A percentile compares a stretch with the other conserved stretches of the same genome.
Evolutionary conservation across 1,140 invertebrate genomes (phyloP).

Genomic region (Eumeta japonica): DNA sequence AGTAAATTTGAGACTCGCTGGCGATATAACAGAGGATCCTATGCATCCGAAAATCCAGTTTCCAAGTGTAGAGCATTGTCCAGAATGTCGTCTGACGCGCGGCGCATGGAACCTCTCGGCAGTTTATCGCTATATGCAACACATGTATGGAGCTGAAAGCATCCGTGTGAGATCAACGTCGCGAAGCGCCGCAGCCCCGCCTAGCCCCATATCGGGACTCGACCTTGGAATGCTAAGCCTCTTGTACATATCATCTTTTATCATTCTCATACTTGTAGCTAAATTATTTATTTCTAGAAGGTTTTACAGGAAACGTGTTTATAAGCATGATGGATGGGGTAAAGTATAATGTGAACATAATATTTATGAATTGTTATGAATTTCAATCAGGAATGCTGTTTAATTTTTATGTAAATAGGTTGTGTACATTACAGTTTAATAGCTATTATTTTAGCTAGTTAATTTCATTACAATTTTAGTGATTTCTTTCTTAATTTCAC

Average conservation of each 20-base stretch:
- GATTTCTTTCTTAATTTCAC: no score
- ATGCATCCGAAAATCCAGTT: conserved; percentile 88
- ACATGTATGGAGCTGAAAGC: conserved; percentile 66
- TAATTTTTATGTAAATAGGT: no score
- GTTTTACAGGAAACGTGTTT: conserved; percentile 68
- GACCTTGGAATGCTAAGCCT: conserved; percentile 51
- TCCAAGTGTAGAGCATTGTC: conserved; percentile 70
- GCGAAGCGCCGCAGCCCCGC: conserved; percentile 13
- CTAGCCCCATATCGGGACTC: conserved; percentile 40
- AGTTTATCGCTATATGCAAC: conserved; percentile 74
- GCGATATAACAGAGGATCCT: conserved; percentile 89
- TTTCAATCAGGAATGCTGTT: no score
- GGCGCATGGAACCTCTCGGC: conserved; percentile 68
- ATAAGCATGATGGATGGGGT: conserved; percentile 63
- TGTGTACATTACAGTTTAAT: no score
- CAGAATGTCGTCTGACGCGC: conserved; percentile 63
- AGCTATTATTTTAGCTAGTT: no score
- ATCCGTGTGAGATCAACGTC: conserved; percentile 47
- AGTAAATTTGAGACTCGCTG: conserved; percentile 84
- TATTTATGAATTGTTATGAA: no score
- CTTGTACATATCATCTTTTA: conserved; percentile 55
- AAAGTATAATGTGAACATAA: no score
- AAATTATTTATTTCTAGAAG: conserved; percentile 72
- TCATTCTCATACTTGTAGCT: conserved; percentile 66
- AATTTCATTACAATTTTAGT: no score